Base-by-base conservation (phyloP, 2,888 invertebrate genomes). In the Sesamia inferens region DNA sequence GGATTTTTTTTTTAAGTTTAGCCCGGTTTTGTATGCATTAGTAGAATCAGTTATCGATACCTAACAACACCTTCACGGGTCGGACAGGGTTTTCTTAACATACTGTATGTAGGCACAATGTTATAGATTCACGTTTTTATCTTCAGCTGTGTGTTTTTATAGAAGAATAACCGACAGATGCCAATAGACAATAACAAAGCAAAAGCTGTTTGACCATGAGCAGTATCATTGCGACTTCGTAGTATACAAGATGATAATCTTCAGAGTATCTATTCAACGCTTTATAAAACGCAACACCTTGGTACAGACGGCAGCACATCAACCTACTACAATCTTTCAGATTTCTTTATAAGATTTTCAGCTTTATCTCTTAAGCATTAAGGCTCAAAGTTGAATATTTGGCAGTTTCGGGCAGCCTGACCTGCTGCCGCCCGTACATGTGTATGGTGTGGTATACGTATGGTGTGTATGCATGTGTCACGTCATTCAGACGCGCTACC, bases 401-500 rank as follows among this genome's bases (percentile, higher is more conserved):
- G n/a, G n/a, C n/a, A n/a, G n/a, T n/a, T n/a, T n/a, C n/a, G n/a
- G n/a, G n/a, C n/a, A n/a, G n/a, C n/a, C 3, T 31, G 31, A 31
- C 31, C 31, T 31, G 31, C 31, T 31, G 13, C 44, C 22, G 11
- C 11, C 24, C 19, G 19, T 48, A 66, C 16, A 70, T 66, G 57
- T 16, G 11, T 57, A 64, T 8, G 11, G 24, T 19, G 57, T 71
- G 58, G 61, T 72, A 66, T n/a, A 10, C 19, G 55, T 14, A 51
- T 44, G 42, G 44, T 62, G 13, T 58, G 55, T 62, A 16, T 58
- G 55, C 69, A 58, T 63, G 65, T 74, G 79, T 62, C 55, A 55
- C 64, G 85, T 80, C 82, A 79, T 74, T 82, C 65, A 67, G 62
- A 44, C 58, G 71, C 67, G 42, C 67, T 55, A 75, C 67, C 67